Evolutionary conservation across 2,888 invertebrate species (phyloP).

Genomic region (Andrena dorsata): DNA sequence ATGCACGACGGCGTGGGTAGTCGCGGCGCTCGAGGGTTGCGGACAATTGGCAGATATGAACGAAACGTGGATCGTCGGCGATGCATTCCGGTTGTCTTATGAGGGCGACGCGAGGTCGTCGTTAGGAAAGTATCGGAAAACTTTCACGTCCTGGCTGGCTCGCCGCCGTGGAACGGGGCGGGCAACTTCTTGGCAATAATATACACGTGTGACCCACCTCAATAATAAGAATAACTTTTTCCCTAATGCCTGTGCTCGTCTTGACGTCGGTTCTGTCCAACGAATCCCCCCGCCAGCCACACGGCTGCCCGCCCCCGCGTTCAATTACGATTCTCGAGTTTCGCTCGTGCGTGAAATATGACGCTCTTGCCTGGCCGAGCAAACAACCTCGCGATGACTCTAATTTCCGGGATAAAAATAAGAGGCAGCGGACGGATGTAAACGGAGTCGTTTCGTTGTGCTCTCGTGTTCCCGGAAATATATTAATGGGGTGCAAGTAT

Average conservation of each 20-base stretch:
- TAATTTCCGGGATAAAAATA: slow-evolving; percentile 53
- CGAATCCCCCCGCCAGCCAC: slow-evolving; percentile 34
- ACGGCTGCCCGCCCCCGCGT: slow-evolving; percentile 22
- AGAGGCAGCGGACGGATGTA: slow-evolving; percentile 4
- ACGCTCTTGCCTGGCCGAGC: slow-evolving; percentile 40
- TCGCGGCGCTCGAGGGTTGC: neutral
- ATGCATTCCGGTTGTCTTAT: slow-evolving; percentile 52
- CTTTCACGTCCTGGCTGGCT: slow-evolving; percentile 57
- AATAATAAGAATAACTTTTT: slow-evolving; percentile 74
- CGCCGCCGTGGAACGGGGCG: slow-evolving; percentile 34
- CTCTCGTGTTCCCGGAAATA: neutral
- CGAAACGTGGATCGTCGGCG: slow-evolving; percentile 11
- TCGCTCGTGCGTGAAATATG: slow-evolving; percentile 60
- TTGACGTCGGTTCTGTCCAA: slow-evolving; percentile 54
- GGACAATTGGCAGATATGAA: slow-evolving; percentile 27
- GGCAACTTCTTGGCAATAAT: slow-evolving; percentile 78
- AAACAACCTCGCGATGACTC: slow-evolving; percentile 54
- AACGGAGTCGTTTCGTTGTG: slow-evolving; percentile 23
- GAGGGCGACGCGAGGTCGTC: slow-evolving; percentile 42
- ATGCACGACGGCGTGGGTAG: neutral
- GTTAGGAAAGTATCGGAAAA: slow-evolving; percentile 68
- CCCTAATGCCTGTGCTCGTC: slow-evolving; percentile 57
- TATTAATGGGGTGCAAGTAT: slow-evolving; percentile 24
- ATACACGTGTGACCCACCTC: slow-evolving; percentile 76
- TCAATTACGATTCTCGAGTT: slow-evolving; percentile 67